These are phyloP conservation scores for Chauna torquata DNA, from an alignment of 2,113 vertebrate genomes.

Conservation along the genomic window DNA sequence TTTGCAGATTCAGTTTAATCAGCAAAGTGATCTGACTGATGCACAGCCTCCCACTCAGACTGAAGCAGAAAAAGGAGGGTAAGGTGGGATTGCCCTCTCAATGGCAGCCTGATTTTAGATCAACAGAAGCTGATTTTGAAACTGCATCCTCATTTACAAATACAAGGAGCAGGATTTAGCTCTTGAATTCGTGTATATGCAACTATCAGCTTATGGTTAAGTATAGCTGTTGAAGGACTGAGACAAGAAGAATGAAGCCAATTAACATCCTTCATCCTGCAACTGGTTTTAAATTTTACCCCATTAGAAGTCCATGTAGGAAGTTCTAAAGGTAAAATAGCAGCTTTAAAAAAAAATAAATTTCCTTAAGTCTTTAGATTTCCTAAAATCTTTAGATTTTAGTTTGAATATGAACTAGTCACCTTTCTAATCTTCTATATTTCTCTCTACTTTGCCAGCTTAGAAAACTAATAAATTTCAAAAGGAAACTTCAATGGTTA, in stretches of 20 bases:
- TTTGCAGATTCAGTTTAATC: neutral
- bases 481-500: neutral
- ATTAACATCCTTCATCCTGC: neutral
- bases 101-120: neutral
- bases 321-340: neutral
- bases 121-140: accelerated
- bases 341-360: neutral
- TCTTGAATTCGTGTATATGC: too few species aligned
- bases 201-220: accelerated
- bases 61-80: neutral
- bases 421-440: neutral
- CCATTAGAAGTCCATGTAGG: neutral
- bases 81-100: neutral
- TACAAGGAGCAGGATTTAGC: neutral
- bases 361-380: neutral
- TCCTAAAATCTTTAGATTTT: neutral
- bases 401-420: neutral
- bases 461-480: neutral
- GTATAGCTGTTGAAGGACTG: neutral
- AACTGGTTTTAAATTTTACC: neutral
- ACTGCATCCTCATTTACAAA: neutral
- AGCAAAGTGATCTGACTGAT: neutral
- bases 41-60: neutral
- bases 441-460: neutral
- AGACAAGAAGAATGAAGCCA: neutral